Base-by-base conservation (phyloP, 1,140 invertebrate genomes). In the Medauroidea extradentata region DNA sequence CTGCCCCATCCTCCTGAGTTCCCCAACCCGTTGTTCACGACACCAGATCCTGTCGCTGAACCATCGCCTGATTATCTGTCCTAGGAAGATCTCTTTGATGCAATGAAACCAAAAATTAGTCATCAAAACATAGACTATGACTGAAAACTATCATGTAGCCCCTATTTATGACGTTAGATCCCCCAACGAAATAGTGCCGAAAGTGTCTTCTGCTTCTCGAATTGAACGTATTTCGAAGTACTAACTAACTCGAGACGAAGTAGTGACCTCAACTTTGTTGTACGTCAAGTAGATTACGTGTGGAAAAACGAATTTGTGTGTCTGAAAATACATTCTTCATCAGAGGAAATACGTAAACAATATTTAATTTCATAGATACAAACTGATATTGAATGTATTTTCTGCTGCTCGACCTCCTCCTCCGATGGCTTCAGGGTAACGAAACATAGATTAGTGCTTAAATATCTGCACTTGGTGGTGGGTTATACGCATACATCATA, bases 1-100 rank as follows among this genome's bases (percentile, higher is more conserved):
- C 81, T 96, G 69, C 93, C 93, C 63, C 93, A 96, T 81, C 93
- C 93, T 52, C 89, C 91, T 62, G 92, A 96, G 76, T 95, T 96
- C 78, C 93, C 93, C 52, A 96, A 96, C 73, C 93, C 93, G 52
- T 79, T 96, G 64, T 94, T 95, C 75, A 91, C 92, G 68, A 92
- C 91, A 67, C 87, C 83, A 67, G 85, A 89, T 68, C 87, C 86
- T 14, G 80, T 89, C 63, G 83, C 86, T 27, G 88, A 90, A 74
- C 87, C 88, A 42, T 87, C 85, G 61, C 88, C 88, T 55, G 88
- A 90, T 79, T 94, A 93, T 82, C 41, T 49, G 4, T 57, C 56
- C 11, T 57, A 51, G 39, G 11, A 24, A n/a, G 41, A 23, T 23
- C 41, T 18, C 21, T n/a, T n/a, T 14, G 19, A 3, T 23, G 38